Conservation (phyloP, 2,888 invertebrate species). For the Drosophila nigricruria region DNA sequence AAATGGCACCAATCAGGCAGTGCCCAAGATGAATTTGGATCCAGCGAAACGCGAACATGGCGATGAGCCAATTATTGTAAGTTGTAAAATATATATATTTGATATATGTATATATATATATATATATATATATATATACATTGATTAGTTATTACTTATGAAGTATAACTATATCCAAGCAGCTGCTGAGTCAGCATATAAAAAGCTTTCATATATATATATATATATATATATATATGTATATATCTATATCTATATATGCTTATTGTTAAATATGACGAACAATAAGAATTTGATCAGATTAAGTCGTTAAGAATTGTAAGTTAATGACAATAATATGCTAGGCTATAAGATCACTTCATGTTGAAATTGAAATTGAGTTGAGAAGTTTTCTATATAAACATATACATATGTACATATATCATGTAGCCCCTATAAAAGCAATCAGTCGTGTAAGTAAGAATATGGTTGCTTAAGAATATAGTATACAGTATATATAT, state of each 20-base stretch:
- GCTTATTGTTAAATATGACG: neutral
- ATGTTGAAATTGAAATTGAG: neutral
- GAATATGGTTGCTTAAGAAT: neutral
- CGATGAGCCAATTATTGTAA: conserved; percentile 88
- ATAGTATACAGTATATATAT: neutral
- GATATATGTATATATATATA: neutral
- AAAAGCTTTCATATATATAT: no score
- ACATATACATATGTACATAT: no score
- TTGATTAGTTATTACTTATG: no score
- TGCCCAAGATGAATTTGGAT: conserved; percentile 93
- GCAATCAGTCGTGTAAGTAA: neutral
- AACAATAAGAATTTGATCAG: neutral
- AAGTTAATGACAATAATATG: neutral
- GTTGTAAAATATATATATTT: conserved; percentile 68
- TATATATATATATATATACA: neutral
- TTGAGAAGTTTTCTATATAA: neutral
- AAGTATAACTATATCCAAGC: neutral
- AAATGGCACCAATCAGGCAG: conserved; percentile 90
- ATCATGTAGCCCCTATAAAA: no score
- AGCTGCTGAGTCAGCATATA: neutral
- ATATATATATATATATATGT: neutral
- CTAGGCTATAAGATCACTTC: neutral
- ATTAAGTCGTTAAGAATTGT: neutral
- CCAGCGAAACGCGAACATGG: conserved; percentile 90
- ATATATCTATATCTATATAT: no score